Evolutionary conservation across 2,113 vertebrate genomes (phyloP).

Genomic region (Puntigrus tetrazona): DNA sequence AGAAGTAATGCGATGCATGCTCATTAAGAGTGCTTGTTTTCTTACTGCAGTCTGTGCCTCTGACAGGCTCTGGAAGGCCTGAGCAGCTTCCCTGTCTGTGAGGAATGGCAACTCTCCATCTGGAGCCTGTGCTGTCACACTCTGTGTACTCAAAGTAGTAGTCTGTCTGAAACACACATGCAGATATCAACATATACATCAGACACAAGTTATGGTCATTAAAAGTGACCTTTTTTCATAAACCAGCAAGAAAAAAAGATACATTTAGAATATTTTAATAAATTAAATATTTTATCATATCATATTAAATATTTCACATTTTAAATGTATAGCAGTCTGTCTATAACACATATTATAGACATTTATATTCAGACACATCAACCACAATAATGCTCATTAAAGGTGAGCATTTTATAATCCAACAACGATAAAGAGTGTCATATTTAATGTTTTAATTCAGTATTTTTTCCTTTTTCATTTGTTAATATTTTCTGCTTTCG

Average conservation of each 20-base stretch:
- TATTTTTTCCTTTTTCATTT: background rate
- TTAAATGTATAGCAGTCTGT: background rate
- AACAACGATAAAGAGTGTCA: no score
- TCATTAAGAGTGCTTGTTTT: slow-evolving; percentile 48
- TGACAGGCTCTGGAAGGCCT: slow-evolving; percentile 91
- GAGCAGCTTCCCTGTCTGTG: slow-evolving; percentile 80
- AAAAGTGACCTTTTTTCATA: background rate
- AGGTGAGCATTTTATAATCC: no score
- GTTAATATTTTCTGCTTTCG: background rate
- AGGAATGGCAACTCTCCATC: slow-evolving; percentile 96
- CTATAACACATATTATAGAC: background rate
- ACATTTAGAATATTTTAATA: background rate
- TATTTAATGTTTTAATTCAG: no score
- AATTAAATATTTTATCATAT: no score
- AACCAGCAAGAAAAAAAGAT: background rate
- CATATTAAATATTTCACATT: no score
- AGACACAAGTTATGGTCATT: background rate
- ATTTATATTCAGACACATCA: background rate
- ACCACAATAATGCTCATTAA: no score
- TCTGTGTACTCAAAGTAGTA: slow-evolving; percentile 99
- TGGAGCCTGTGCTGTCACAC: slow-evolving; percentile 93
- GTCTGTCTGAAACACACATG: slow-evolving; percentile 80
- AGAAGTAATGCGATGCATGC: background rate
- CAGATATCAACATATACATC: slow-evolving; percentile 6
- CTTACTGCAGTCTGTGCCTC: slow-evolving; percentile 97